A percentile compares a stretch with the other conserved stretches of the same genome.
Conservation (phyloP, 2,113 vertebrate genomes). For the Rutilus rutilus region DNA sequence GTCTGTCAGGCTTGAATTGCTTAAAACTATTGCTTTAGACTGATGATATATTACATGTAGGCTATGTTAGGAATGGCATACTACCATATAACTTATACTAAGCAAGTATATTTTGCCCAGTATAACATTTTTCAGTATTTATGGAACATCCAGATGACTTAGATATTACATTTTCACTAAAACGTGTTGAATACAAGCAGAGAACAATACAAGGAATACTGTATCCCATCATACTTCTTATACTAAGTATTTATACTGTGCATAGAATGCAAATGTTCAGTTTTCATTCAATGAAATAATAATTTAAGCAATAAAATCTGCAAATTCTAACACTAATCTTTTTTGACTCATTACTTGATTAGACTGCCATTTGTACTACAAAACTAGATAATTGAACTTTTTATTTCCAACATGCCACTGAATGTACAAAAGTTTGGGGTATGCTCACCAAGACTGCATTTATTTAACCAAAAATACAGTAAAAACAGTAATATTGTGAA, state of each 20-base stretch:
- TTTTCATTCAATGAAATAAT: neutral
- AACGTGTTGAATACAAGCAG: neutral
- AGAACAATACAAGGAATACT: neutral
- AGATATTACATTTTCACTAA: neutral
- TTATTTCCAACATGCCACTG: neutral
- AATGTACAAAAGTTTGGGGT: neutral
- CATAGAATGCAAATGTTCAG: neutral
- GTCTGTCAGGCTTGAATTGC: neutral
- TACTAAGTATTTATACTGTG: neutral
- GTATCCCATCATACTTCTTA: neutral
- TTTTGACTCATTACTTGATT: neutral
- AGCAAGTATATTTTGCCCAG: too few relatives aligned
- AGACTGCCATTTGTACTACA: neutral
- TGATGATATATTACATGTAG: neutral
- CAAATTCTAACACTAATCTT: neutral
- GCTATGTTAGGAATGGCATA: constrained; percentile 20
- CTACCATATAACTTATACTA: neutral
- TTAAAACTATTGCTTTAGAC: neutral
- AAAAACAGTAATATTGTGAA: neutral
- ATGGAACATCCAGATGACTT: neutral
- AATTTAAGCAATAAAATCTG: neutral
- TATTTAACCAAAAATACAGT: neutral
- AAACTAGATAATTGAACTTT: neutral
- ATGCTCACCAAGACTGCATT: neutral
- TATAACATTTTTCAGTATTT: neutral